Conservation (phyloP, 92 coral and sea anemone species). For the Bergia sp. region DNA sequence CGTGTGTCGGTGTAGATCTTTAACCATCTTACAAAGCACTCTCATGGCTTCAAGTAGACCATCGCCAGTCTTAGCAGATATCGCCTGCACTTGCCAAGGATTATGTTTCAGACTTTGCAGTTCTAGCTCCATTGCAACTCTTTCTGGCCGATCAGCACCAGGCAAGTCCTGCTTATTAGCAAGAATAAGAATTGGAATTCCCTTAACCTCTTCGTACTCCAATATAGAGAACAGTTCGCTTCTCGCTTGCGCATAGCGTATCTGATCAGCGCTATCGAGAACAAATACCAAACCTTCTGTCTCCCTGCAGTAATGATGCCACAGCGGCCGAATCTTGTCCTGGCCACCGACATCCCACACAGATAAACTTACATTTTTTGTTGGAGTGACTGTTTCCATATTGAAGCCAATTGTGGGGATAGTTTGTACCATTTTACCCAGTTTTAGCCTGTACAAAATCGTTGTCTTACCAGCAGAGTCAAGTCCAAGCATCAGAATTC, state of each 20-base stretch:
- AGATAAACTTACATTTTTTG: constrained; percentile 41
- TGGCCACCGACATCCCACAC: constrained; percentile 45
- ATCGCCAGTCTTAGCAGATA: constrained; percentile 40
- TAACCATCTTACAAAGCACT: constrained; percentile 45
- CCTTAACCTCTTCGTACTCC: constrained; percentile 35
- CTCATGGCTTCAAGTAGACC: constrained; percentile 45
- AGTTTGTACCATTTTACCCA: constrained; percentile 41
- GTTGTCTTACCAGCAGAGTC: constrained; percentile 45
- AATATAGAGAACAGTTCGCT: constrained; percentile 46
- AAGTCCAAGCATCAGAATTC: constrained; percentile 39
- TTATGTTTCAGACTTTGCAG: constrained; percentile 32
- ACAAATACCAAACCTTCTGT: constrained; percentile 42
- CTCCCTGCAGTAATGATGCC: constrained; percentile 45
- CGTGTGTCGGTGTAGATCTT: constrained; percentile 28
- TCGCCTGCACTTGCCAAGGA: constrained; percentile 47
- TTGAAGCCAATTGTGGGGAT: constrained; percentile 46
- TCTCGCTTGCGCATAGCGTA: constrained; percentile 33
- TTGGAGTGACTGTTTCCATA: constrained; percentile 48
- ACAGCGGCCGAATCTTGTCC: constrained; percentile 41
- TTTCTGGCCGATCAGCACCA: constrained; percentile 42
- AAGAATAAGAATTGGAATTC: constrained; percentile 38
- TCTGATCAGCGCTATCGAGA: constrained; percentile 41
- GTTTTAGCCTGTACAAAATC: constrained; percentile 40
- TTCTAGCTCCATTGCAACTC: constrained; percentile 42
- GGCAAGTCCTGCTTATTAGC: constrained; percentile 47